Conservation (phyloP, 2,888 invertebrate genomes). For the Brassicogethes aeneus region DNA sequence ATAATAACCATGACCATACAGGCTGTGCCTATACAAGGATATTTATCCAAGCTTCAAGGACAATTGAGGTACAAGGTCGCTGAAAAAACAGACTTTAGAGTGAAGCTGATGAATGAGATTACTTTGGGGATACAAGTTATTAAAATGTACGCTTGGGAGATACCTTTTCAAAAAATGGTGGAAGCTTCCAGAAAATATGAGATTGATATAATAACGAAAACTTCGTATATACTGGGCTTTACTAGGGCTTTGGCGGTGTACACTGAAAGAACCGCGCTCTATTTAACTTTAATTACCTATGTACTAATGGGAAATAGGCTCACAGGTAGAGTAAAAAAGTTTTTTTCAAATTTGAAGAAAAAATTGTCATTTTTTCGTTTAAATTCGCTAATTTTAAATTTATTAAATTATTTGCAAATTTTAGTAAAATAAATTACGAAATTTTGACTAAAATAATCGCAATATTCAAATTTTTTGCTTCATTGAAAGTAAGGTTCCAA, state of each 20-base stretch:
- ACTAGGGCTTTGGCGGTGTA: conserved; percentile 62
- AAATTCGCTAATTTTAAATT: too few species aligned
- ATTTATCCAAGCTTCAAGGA: conserved; percentile 41
- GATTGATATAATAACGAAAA: conserved; percentile 54
- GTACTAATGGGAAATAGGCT: conserved; percentile 54
- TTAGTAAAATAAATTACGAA: too few species aligned
- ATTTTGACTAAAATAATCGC: too few species aligned
- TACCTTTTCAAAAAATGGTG: conserved; percentile 57
- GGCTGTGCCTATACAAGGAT: conserved; percentile 46
- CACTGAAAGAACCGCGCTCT: conserved; percentile 76
- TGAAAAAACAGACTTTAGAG: conserved; percentile 52
- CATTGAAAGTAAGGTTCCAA: too few species aligned
- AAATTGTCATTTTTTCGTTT: too few species aligned
- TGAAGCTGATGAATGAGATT: conserved; percentile 66
- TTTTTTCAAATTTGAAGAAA: too few species aligned
- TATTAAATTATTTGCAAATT: too few species aligned
- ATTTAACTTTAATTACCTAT: conserved; percentile 69
- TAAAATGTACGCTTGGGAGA: conserved; percentile 75
- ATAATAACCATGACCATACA: conserved; percentile 48
- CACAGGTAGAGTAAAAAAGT: too few species aligned
- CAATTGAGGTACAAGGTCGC: conserved; percentile 43
- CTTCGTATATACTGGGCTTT: conserved; percentile 59
- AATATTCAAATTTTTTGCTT: too few species aligned
- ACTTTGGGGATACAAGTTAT: conserved; percentile 65
- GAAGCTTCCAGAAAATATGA: conserved; percentile 54